Percentiles rank a stretch among this genome's conserved stretches.
phyloP scores from a whole-genome alignment of 2,113 vertebrate genomes.

The Tragulus kanchil region DNA sequence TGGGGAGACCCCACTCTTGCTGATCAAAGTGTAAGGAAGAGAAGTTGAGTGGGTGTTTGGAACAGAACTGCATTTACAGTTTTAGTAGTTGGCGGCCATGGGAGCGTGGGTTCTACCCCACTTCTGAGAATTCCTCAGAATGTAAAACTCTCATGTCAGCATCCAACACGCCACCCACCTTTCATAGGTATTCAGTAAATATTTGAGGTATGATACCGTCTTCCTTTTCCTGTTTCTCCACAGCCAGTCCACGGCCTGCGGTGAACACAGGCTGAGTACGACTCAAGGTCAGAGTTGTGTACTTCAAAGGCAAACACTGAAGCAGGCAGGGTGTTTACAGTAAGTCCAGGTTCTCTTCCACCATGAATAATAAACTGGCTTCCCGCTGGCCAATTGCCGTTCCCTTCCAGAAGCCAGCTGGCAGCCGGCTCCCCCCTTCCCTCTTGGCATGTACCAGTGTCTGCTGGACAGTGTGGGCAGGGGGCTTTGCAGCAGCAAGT shows the following conservation, averaged over 20 bases:
- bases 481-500: slow-evolving; percentile 80
- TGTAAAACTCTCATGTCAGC: background rate
- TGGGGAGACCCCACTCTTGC: background rate
- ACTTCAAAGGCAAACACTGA: slow-evolving; percentile 49
- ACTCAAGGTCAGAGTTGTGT: background rate
- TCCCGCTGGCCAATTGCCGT: slow-evolving; percentile 79
- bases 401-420: slow-evolving; percentile 77
- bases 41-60: background rate
- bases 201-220: background rate
- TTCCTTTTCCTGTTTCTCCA: background rate
- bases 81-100: background rate
- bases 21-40: background rate
- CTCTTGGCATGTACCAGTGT: slow-evolving; percentile 79
- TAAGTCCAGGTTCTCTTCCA: slow-evolving; percentile 19
- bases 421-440: slow-evolving; percentile 60
- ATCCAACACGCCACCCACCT: background rate
- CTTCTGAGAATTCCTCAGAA: background rate
- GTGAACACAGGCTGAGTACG: background rate
- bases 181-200: background rate
- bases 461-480: slow-evolving; percentile 76
- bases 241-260: background rate
- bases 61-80: background rate
- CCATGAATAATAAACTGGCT: slow-evolving; percentile 38
- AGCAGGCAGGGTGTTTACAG: slow-evolving; percentile 68
- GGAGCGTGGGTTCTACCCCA: background rate